Evolutionary conservation across 2,888 invertebrate species (phyloP).

Genomic region (Drosophila borborema): DNA sequence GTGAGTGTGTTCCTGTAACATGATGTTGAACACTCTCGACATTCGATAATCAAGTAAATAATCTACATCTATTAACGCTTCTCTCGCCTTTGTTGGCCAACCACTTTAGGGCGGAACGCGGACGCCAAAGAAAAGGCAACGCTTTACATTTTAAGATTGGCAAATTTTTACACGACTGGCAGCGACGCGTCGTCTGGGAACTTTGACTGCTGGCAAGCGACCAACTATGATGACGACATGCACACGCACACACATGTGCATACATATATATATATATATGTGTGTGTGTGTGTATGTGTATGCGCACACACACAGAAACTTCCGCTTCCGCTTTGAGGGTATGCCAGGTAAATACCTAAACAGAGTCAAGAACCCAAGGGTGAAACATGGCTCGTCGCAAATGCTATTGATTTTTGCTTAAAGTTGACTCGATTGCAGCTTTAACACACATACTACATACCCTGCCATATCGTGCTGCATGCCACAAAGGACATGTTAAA

Average conservation of each 20-base stretch:
- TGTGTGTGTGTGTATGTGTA: neutral
- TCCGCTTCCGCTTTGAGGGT: slow-evolving; percentile 49
- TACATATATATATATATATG: no score
- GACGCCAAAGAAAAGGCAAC: slow-evolving; percentile 7
- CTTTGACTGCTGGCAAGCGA: slow-evolving; percentile 39
- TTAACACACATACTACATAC: slow-evolving; percentile 27
- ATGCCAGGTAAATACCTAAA: slow-evolving; percentile 55
- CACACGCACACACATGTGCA: slow-evolving; percentile 8
- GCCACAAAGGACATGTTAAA: slow-evolving; percentile 63
- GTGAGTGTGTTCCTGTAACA: neutral
- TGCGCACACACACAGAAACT: slow-evolving; percentile 14
- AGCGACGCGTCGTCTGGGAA: slow-evolving; percentile 65
- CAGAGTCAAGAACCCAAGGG: slow-evolving; percentile 43
- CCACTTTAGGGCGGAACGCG: neutral
- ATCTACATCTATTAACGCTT: slow-evolving; percentile 38
- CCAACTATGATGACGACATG: slow-evolving; percentile 33
- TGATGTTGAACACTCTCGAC: slow-evolving; percentile 20
- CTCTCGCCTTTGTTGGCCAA: slow-evolving; percentile 1
- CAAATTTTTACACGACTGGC: slow-evolving; percentile 54
- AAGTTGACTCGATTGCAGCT: slow-evolving; percentile 46
- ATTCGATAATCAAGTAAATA: slow-evolving; percentile 48
- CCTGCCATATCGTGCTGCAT: slow-evolving; percentile 43
- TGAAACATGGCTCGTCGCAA: slow-evolving; percentile 41
- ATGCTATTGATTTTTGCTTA: slow-evolving; percentile 67
- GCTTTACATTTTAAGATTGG: slow-evolving; percentile 35